Evolutionary conservation across 2,113 vertebrate species (phyloP).

Genomic region (Alosa alosa): DNA sequence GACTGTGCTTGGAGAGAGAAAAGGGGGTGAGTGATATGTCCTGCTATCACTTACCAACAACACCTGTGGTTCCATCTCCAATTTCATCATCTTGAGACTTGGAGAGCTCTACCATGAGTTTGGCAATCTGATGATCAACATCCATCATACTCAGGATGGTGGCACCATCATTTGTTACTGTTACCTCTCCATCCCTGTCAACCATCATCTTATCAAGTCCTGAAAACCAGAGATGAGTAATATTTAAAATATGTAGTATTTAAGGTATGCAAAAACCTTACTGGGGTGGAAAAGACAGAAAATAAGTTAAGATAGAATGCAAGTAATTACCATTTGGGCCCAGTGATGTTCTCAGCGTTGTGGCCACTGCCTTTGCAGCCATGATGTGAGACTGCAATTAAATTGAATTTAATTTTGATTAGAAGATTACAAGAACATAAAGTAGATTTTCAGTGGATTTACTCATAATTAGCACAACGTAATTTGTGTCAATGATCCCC

Average conservation of each 20-base stretch:
- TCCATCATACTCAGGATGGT: constrained; percentile 99
- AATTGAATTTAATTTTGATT: not conserved
- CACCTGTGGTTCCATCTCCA: constrained; percentile 97
- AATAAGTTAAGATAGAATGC: no score
- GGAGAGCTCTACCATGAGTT: constrained; percentile 96
- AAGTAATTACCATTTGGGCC: constrained; percentile 88
- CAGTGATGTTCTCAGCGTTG: constrained; percentile 89
- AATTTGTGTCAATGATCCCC: no score
- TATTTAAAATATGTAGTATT: not conserved
- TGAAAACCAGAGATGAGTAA: constrained; percentile 43
- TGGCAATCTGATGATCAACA: constrained; percentile 96
- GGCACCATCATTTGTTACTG: constrained; percentile 98
- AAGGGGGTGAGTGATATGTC: not conserved
- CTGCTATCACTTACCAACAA: constrained; percentile 82
- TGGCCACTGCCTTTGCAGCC: constrained; percentile 96
- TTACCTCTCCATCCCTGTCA: constrained; percentile 94
- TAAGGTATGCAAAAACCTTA: not conserved
- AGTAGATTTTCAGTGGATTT: no score
- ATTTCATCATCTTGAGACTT: constrained; percentile 99
- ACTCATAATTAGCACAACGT: no score
- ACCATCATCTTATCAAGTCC: constrained; percentile 99
- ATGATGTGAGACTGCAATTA: constrained; percentile 92
- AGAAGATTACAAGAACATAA: constrained; percentile 40
- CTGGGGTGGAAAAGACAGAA: no score
- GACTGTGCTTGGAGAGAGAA: not conserved